Base-by-base conservation (phyloP, 1,140 invertebrate species). In the Conus ventricosus region DNA sequence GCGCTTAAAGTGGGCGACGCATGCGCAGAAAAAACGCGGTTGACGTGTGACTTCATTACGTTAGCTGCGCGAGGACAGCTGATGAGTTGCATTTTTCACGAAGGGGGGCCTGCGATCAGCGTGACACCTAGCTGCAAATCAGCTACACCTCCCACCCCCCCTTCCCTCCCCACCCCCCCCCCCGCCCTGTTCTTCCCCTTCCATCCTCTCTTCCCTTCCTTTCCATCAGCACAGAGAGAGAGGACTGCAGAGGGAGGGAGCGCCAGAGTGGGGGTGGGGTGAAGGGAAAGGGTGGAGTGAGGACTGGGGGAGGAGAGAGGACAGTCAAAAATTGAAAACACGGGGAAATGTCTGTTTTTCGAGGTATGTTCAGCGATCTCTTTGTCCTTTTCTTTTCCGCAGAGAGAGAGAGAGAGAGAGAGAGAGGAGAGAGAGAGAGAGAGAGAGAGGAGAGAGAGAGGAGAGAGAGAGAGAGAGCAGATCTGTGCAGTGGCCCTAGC, bases 1-100 rank as follows among this genome's bases (percentile, higher is more conserved):
- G 80, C 80, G 80, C 80, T 53, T 53, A 51, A 54, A 51, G 80
- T 53, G 80, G 80, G 80, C 80, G 80, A 81, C 80, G 80, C 51
- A 20, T 81, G 80, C 80, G 80, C 51, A 8, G 51, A 81, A 81
- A n/a, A 81, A 81, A 81, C 39, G 27, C 80, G 10, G 80, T 23
- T 81, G 80, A 81, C 80, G 80, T 81, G 80, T 53, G 80, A 81
- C 80, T 81, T 81, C 80, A 81, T 81, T 81, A 81, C 80, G 39
- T 54, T 53, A 81, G 80, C 39, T 23, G 80, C 80, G 80, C 80
- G 10, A 54, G 13, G 80, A 81, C 80, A 81, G 80, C 80, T 54
- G 80, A 81, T 81, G 80, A 81, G 80, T 54, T 81, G 80, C 51
- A 81, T 81, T 81, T 81, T 81, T 81, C 80, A 81, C 80, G 80